Evolutionary conservation across 2,888 invertebrate genomes (phyloP).

Genomic region (Theristus sp.): DNA sequence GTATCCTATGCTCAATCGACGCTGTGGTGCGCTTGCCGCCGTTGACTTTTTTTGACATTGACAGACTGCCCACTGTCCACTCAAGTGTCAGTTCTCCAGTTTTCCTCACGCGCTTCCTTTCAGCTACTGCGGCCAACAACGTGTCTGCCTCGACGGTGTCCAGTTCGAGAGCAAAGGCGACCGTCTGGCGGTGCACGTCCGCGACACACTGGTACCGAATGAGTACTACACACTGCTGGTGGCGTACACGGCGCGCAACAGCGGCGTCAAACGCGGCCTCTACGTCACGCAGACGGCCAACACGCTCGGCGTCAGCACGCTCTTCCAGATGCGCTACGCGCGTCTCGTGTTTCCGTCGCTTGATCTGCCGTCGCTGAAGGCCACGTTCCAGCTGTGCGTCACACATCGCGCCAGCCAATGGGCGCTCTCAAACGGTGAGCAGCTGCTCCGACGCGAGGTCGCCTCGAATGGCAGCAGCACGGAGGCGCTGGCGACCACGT

Average conservation of each 20-base stretch:
- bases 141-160: background rate
- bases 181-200: background rate
- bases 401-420: background rate
- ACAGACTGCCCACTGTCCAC: too few species aligned
- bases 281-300: background rate
- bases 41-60: too few species aligned
- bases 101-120: too few species aligned
- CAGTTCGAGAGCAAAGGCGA: background rate
- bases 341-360: constrained; percentile 4
- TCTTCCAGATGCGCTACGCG: constrained; percentile 8
- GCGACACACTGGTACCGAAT: background rate
- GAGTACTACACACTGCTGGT: background rate
- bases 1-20: too few species aligned
- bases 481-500: background rate
- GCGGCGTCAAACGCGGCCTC: background rate
- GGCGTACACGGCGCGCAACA: background rate
- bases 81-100: too few species aligned
- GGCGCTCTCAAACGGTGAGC: background rate
- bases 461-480: background rate
- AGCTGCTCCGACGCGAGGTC: too few species aligned
- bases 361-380: constrained; percentile 7
- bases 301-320: background rate
- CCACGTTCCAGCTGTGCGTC: background rate
- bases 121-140: background rate
- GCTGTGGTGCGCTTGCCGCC: too few species aligned